Base-by-base conservation (phyloP, 1,140 invertebrate species). In the Nixonia krombeini region DNA sequence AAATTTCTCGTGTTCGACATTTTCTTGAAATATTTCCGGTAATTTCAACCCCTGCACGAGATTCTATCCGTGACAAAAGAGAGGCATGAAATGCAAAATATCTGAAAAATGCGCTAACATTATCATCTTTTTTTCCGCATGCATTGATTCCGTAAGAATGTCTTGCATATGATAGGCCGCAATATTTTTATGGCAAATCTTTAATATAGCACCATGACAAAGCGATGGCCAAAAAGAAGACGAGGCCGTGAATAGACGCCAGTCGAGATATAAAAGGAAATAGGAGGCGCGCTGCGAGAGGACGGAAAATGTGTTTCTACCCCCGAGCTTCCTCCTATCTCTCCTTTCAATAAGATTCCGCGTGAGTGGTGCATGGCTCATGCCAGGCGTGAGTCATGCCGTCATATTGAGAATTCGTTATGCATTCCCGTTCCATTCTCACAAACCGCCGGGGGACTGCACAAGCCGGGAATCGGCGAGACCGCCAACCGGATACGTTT, bases 341-440 rank as follows among this genome's bases (percentile, higher is more conserved):
- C 52, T 50, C 23, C 61, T 75, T 76, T 78, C 74, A 76, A 78
- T 78, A 75, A 76, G 67, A 75, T 75, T 76, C 74, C 74, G 45
- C 64, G 73, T 72, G 76, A 76, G 63, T 65, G 71, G 68, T 73
- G 59, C 52, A 64, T 56, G 63, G 55, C 56, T 72, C 73, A 76
- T 62, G 58, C 62, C 65, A 70, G 68, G 56, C 63, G 64, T 63
- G 58, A 62, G 65, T 65, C 70, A 67, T 70, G 57, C 44, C 53
- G 53, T 65, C 70, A 68, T 75, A 75, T 75, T 74, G 72, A 74
- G 66, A 74, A 70, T 74, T 65, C 62, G 61, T 72, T 58, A 63
- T 69, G 57, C 58, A 64, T 68, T 65, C 44, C 15, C 18, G 10
- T 52, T 62, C 45, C 33, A 52, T 57, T 56, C 42, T 38, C 49